A percentile compares a stretch with the other conserved stretches of the same genome.
phyloP scores from a whole-genome alignment of 64 coral and sea anemone genomes.

The Actinia equina region DNA sequence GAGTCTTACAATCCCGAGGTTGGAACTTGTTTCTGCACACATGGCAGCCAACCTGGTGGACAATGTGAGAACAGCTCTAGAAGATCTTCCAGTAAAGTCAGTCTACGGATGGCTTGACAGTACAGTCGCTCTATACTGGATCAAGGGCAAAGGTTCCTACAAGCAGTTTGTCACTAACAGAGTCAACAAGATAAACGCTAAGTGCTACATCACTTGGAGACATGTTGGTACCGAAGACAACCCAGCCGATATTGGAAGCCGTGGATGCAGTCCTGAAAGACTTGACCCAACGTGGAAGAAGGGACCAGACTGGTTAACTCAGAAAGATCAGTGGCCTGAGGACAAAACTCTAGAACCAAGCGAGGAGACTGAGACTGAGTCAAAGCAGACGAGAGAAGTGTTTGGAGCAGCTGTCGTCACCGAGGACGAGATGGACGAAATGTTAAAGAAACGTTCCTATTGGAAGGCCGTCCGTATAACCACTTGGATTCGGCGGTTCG shows the following conservation, averaged over 20 bases:
- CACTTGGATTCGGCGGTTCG: conserved; percentile 34
- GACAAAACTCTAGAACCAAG: conserved; percentile 9
- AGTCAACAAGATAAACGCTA: conserved; percentile 41
- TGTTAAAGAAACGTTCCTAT: conserved; percentile 27
- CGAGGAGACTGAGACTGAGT: conserved; percentile 19
- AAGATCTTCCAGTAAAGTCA: conserved; percentile 7
- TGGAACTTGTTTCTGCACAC: conserved; percentile 40
- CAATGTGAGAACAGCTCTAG: conserved; percentile 20
- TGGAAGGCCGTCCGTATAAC: conserved; percentile 40
- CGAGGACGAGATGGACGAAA: conserved; percentile 15
- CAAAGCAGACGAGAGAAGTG: conserved; percentile 24
- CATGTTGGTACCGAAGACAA: conserved; percentile 29
- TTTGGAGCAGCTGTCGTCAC: conserved; percentile 10
- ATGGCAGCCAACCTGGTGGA: conserved; percentile 54
- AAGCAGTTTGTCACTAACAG: conserved; percentile 65
- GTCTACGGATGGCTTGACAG: conserved; percentile 56
- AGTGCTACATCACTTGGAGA: conserved; percentile 29
- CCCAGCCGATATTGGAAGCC: conserved; percentile 44
- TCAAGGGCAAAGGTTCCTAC: conserved; percentile 26
- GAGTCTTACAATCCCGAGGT: conserved; percentile 32
- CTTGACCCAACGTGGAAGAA: background rate
- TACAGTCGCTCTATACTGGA: conserved; percentile 55
- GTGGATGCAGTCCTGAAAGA: conserved; percentile 10
- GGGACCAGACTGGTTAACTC: conserved; percentile 31
- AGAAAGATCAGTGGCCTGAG: conserved; percentile 9